phyloP scores from a whole-genome alignment of 2,797 vertebrate genomes.

The Artibeus lituratus region DNA sequence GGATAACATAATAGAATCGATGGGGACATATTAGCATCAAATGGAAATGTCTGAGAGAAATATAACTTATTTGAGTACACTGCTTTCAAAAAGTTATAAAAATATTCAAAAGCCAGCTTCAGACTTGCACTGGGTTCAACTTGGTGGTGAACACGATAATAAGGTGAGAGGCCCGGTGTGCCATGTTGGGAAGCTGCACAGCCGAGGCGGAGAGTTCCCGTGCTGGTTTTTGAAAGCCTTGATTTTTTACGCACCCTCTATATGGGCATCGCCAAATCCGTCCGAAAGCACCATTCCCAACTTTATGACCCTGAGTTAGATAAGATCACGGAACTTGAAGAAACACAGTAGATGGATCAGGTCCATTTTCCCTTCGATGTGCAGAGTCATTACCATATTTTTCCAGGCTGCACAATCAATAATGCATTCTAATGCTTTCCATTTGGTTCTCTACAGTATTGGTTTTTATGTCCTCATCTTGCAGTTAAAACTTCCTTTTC shows the following conservation, averaged over 20 bases:
- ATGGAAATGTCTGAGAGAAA: background rate
- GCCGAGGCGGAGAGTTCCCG: background rate
- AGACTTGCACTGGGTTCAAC: background rate
- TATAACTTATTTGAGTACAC: background rate
- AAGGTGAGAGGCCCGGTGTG: background rate
- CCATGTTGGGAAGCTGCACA: background rate
- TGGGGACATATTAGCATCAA: background rate
- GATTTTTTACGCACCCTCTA: background rate
- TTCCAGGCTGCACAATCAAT: conserved; percentile 58
- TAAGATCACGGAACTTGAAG: background rate
- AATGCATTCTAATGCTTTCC: conserved; percentile 43
- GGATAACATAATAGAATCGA: background rate
- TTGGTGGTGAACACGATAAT: background rate
- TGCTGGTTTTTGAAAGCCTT: background rate
- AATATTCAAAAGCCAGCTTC: background rate
- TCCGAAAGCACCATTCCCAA: background rate
- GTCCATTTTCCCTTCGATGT: conserved; percentile 6
- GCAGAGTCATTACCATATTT: conserved; percentile 31
- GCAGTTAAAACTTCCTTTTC: conserved; percentile 45
- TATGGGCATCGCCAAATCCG: background rate
- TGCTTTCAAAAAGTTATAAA: background rate
- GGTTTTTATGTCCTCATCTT: conserved; percentile 51
- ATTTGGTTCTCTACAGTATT: conserved; percentile 42
- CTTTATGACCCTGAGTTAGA: background rate
- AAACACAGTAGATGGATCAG: background rate